Evolutionary conservation across 2,797 vertebrate genomes (phyloP).

Genomic region (Florisuga fusca): DNA sequence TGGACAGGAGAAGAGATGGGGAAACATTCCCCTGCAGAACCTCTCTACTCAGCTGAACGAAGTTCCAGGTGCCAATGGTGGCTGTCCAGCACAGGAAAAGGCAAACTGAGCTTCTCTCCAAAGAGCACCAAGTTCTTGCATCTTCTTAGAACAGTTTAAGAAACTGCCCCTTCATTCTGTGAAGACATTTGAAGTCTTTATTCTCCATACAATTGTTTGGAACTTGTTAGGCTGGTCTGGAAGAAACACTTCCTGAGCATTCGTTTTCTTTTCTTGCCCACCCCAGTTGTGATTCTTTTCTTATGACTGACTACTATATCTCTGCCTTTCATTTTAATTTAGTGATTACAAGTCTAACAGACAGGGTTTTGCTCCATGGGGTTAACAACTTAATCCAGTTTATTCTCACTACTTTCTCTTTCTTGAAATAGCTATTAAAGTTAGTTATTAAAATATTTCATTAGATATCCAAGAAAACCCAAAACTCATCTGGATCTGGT

Average conservation of each 20-base stretch:
- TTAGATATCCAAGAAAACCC: background rate
- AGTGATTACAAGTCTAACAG: background rate
- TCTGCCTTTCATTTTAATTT: background rate
- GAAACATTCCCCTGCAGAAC: background rate
- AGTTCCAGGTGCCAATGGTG: background rate
- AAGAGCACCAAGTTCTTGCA: background rate
- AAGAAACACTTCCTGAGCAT: background rate
- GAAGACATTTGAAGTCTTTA: background rate
- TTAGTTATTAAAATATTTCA: background rate
- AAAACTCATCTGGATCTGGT: background rate
- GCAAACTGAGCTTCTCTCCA: background rate
- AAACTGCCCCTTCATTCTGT: background rate
- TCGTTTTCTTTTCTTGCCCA: background rate
- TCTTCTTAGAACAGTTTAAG: background rate
- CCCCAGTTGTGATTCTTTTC: background rate
- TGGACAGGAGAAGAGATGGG: background rate
- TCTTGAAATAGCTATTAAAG: background rate
- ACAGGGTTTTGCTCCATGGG: background rate
- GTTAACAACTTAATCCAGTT: background rate
- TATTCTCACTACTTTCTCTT: background rate
- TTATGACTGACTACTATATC: background rate
- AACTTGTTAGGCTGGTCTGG: background rate
- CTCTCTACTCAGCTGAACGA: background rate
- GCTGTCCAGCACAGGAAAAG: background rate
- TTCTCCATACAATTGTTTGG: background rate